Conservation (phyloP, 2,797 vertebrate species). For the Gymnothorax javanicus region DNA sequence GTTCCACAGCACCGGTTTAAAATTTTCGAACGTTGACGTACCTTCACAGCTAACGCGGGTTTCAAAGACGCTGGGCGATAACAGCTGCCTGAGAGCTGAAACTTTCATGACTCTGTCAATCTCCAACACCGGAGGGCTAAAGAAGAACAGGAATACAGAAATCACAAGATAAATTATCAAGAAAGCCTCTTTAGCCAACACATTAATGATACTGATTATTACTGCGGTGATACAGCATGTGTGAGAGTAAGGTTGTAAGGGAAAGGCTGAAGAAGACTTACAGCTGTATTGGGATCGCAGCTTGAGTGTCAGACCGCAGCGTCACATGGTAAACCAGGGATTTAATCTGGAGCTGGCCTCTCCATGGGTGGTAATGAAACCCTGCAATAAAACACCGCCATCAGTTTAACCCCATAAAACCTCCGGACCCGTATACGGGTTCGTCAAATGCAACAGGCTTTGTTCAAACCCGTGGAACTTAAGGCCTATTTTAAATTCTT, state of each 20-base stretch:
- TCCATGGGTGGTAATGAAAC: constrained; percentile 68
- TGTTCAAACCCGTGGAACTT: too few species aligned
- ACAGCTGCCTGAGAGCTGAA: constrained; percentile 58
- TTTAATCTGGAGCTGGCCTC: constrained; percentile 67
- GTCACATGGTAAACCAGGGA: constrained; percentile 56
- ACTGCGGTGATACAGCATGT: neutral
- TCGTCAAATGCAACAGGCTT: too few species aligned
- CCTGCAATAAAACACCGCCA: constrained; percentile 52
- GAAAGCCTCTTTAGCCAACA: neutral
- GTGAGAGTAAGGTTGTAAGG: neutral
- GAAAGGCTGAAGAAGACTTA: constrained; percentile 49
- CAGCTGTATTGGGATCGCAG: constrained; percentile 67
- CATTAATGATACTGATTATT: neutral
- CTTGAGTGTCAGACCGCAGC: constrained; percentile 59
- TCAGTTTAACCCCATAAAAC: neutral
- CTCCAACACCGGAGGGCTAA: constrained; percentile 66
- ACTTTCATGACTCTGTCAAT: constrained; percentile 62
- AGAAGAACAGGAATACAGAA: neutral
- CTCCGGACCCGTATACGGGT: neutral
- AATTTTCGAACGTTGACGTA: constrained; percentile 35
- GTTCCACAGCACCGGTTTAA: neutral
- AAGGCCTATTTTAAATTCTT: too few species aligned
- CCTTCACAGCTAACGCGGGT: constrained; percentile 68
- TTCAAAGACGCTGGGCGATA: constrained; percentile 72
- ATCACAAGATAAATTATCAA: neutral